Evolutionary conservation across 2,797 vertebrate genomes (phyloP), one percentile per base, ranked within the genome.

Genomic region (Thunnus albacares): DNA sequence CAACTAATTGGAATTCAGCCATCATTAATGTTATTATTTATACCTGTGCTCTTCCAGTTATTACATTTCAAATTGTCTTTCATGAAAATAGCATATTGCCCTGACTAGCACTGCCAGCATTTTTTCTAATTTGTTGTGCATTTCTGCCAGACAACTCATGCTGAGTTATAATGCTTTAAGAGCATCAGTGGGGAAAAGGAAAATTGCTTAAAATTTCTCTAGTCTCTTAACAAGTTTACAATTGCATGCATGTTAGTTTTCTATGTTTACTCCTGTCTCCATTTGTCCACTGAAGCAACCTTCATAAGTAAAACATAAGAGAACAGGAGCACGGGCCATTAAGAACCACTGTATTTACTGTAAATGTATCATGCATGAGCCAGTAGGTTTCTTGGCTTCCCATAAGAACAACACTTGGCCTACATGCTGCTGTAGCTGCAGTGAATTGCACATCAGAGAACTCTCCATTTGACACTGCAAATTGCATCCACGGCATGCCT

Each of bases 281-380:
- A 53, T 56, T 76, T 77, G 51, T 28, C 73, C 70, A 70, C 71
- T 61, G 49, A 74, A 81, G 38, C 49, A 56, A 76, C 84, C 81
- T 75, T 87, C 83, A 91, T 90, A 80, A 88, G 75, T 89, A 81
- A 91, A 91, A 83, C 87, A 90, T 91, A 72, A 87, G 86, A 58
- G 26, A 75, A 35, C 51, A 45, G 43, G 47, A 71, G 71, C 65
- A 67, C 74, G 4, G 61, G 75, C 85, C 84, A 92, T 90, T 87
- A 87, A 35, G 81, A 86, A 55, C 58, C 60, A 33, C 71, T 64
- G 77, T 87, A 87, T 90, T 89, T 89, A 89, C 84, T 79, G 83
- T 88, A 79, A 80, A 91, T 91, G 78, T 66, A 86, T 91, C 86
- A 89, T 89, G 87, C 81, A 90, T 92, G 89, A 92, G 87, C 75